Base-by-base conservation (phyloP, 1,140 invertebrate species). In the Monomorium pharaonis region DNA sequence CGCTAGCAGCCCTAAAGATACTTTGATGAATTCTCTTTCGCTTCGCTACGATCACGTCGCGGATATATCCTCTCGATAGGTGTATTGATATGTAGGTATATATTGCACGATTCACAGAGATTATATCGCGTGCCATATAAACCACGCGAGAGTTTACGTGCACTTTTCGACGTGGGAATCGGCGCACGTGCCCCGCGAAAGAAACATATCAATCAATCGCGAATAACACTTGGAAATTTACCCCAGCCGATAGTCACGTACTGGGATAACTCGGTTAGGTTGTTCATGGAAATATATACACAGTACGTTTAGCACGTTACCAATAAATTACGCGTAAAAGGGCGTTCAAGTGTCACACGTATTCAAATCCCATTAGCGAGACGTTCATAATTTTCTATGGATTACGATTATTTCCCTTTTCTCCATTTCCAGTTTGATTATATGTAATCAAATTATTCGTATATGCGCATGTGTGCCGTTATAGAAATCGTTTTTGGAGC, bases 191-290 rank as follows among this genome's bases (percentile, higher is more conserved):
- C n/a, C 18, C 6, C 21, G 24, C n/a, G 42, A n/a, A 51, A 37
- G 42, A 47, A 76, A 63, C 74, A 58, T 65, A 86, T 88, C 75
- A 63, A 88, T 89, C 87, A 88, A 86, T 88, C 74, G 60, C 30
- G 42, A n/a, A 49, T 85, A 85, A 88, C 49, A 54, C 16, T n/a
- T 65, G 24, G 42, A 75, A 49, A 75, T 44, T 14, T 37, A 51
- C 30, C 60, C 27, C 18, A 12, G 16, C 14, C 16, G 16, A 37
- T 80, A 56, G 83, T 89, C 74, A 77, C 60, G 60, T 81, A 67
- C 27, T 33, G 27, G 58, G 51, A 65, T 54, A 77, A 84, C 44
- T 77, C 30, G 56, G 37, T 81, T 44, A 70, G 24, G 24, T 42
- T 49, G n/a, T 65, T 42, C 63, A 33, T 65, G 24, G 37, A 63